Conservation (phyloP, 2,113 vertebrate species). For the Prionailurus viverrinus region DNA sequence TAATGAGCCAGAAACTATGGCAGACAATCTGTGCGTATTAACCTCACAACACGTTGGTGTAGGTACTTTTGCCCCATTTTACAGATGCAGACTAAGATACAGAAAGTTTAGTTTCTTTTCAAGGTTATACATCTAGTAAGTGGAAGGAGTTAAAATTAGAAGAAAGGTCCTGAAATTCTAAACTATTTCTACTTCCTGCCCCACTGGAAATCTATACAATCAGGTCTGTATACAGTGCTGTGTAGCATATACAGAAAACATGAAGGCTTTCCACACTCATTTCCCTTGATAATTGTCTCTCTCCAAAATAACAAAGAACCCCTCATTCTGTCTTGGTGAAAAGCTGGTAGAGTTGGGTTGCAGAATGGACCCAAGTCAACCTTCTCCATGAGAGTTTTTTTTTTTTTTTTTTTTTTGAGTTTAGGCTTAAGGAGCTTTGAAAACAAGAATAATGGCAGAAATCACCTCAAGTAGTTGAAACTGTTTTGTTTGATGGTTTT, state of each 20-base stretch:
- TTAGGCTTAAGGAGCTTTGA: conserved; percentile 53
- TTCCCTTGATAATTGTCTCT: conserved; percentile 36
- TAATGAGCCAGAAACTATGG: neutral
- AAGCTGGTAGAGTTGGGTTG: neutral
- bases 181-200: neutral
- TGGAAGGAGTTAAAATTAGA: neutral
- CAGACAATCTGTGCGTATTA: neutral
- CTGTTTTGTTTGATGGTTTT: conserved; percentile 60
- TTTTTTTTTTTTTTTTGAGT: neutral
- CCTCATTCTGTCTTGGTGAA: neutral
- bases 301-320: neutral
- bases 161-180: neutral
- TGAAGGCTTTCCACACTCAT: neutral
- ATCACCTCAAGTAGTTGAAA: conserved; percentile 43
- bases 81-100: neutral
- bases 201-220: neutral
- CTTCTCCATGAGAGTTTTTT: neutral
- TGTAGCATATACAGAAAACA: neutral
- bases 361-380: conserved; percentile 1
- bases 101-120: neutral
- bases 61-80: neutral
- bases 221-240: neutral
- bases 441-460: conserved; percentile 13
- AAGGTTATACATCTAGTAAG: neutral
- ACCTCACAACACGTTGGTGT: neutral